Base-by-base conservation (phyloP, 2,113 vertebrate genomes). In the Rhea americana region DNA sequence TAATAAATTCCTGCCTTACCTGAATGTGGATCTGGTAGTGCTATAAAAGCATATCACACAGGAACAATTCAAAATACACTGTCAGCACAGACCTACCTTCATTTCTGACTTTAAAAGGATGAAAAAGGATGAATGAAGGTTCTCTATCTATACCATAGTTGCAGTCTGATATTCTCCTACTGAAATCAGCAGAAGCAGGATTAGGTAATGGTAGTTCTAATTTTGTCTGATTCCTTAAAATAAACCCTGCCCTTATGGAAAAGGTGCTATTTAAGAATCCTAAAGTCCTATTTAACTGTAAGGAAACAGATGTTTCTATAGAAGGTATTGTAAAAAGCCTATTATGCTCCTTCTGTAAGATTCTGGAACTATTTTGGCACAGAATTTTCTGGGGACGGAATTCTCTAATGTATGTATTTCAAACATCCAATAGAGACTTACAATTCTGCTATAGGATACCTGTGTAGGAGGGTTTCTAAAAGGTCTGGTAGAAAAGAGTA, bases 71-170 rank as follows among this genome's bases (percentile, higher is more conserved):
- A 45, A 74, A 77, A 37, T 73, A 48, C 14, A 2, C 14, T 51
- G 91, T 82, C 91, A 94, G 91, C 78, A 73, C 82, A 80, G 87
- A 89, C 79, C 79, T 85, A 72, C 71, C 85, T 80, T 83, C 2
- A 0, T 14, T 94, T 43, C 50, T 3, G 19, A 74, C 37, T 47
- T 3, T 58, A 70, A 74, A 91, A 67, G 84, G 85, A 47, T 72
- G 84, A 94, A 73, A 35, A 35, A 35, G 35, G 6, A 35, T 35
- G 35, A 35, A 35, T 35, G 35, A 35, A 35, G 35, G 1, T 51
- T 70, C 48, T 1, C 2, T 77, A 22, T 62, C 80, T 45, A 20
- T 65, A 1, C 48, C 73, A 11, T n/a, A 56, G n/a, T 47, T 77
- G 56, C 59, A 90, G 43, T 56, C 72, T 73, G 43, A 35, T 62